A percentile compares a stretch with the other conserved stretches of the same genome.
Evolutionary conservation across 2,113 vertebrate species (phyloP).

Genomic region (Plectropomus leopardus): DNA sequence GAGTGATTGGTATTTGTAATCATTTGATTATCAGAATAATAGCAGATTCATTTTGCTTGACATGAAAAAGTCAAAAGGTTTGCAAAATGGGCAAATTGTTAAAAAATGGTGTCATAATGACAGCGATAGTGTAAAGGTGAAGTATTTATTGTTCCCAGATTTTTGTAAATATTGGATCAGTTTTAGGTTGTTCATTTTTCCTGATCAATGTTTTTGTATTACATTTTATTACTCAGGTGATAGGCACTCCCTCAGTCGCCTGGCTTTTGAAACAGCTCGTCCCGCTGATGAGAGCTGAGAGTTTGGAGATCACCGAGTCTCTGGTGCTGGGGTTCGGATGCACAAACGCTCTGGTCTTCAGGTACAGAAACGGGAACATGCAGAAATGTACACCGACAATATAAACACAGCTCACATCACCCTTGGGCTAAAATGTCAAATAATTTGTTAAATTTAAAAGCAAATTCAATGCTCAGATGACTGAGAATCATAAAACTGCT

Average conservation of each 20-base stretch:
- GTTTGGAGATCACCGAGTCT: slow-evolving; percentile 98
- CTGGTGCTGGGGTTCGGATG: slow-evolving; percentile 97
- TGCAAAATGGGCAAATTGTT: too few relatives aligned
- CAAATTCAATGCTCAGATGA: not conserved
- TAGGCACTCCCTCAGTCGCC: slow-evolving; percentile 96
- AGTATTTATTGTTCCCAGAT: not conserved
- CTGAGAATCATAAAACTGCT: not conserved
- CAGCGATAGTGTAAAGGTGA: not conserved
- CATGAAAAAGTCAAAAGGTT: too few relatives aligned
- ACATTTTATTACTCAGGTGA: slow-evolving; percentile 85
- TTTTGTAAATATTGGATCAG: too few relatives aligned
- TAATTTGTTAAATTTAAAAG: slow-evolving; percentile 3
- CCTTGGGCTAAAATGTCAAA: not conserved
- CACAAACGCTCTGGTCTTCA: slow-evolving; percentile 98
- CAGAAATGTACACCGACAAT: not conserved
- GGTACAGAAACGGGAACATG: slow-evolving; percentile 82
- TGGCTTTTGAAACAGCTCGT: slow-evolving; percentile 96
- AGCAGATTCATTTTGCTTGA: not conserved
- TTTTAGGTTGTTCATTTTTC: not conserved
- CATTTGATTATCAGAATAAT: not conserved
- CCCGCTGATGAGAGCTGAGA: slow-evolving; percentile 97
- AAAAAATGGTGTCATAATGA: not conserved
- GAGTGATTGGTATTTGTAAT: not conserved
- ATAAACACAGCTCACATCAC: not conserved
- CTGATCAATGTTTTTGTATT: not conserved